These are phyloP conservation scores for Cheumatopsyche charites DNA, from an alignment of 1,140 invertebrate genomes.

Conservation along the genomic window DNA sequence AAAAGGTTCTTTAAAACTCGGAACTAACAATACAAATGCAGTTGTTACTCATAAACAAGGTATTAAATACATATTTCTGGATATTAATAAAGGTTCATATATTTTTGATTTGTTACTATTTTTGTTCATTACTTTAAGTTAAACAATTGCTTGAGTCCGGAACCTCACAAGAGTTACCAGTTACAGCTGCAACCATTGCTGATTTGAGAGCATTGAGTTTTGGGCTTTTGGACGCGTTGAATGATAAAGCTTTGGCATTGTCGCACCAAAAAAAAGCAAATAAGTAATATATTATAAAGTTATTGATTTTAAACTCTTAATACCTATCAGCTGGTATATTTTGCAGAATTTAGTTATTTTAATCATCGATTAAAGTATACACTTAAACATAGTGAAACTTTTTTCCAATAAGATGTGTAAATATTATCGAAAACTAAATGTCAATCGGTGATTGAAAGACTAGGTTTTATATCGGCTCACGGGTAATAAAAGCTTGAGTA, in stretches of 20 bases:
- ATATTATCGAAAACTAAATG: no score
- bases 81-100: constrained; percentile 54
- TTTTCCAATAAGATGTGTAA: no score
- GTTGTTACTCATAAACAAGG: constrained; percentile 69
- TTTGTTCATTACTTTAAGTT: constrained; percentile 58
- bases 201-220: constrained; percentile 79
- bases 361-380: neutral
- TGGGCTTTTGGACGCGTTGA: constrained; percentile 79
- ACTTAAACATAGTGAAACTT: neutral
- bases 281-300: constrained; percentile 50
- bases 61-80: constrained; percentile 51
- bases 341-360: no score
- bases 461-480: no score
- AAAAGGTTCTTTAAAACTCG: constrained; percentile 67
- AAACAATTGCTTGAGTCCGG: constrained; percentile 69
- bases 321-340: no score
- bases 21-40: constrained; percentile 61
- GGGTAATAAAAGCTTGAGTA: no score
- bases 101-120: constrained; percentile 43
- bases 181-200: constrained; percentile 71
- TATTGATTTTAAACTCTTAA: no score
- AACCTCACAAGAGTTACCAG: constrained; percentile 66
- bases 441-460: no score
- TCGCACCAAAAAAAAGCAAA: constrained; percentile 84
- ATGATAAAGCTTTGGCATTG: constrained; percentile 82